These are phyloP conservation scores for Drosophila nigromelanica DNA, from an alignment of 1,140 invertebrate species.

Conservation along the genomic window DNA sequence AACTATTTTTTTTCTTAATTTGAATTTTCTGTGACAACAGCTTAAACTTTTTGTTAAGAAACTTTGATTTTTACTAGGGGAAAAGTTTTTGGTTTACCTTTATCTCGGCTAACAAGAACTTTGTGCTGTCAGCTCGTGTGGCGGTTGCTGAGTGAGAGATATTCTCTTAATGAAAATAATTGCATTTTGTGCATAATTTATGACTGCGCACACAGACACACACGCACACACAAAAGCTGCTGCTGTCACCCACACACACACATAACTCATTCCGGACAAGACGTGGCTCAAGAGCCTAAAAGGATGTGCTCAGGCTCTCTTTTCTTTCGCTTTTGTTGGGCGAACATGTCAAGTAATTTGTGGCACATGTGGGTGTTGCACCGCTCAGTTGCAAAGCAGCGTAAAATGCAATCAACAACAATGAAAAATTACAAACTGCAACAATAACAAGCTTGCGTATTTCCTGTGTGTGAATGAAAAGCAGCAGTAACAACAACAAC, in stretches of 20 bases:
- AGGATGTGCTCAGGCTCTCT: slow-evolving; percentile 1
- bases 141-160: slow-evolving; percentile 9
- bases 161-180: slow-evolving; percentile 74
- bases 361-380: slow-evolving; percentile 74
- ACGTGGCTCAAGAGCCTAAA: slow-evolving; percentile 30
- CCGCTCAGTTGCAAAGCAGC: slow-evolving; percentile 21
- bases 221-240: slow-evolving; percentile 16
- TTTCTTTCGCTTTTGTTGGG: neutral
- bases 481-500: slow-evolving; percentile 23
- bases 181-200: slow-evolving; percentile 78
- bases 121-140: neutral
- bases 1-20: neutral
- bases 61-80: slow-evolving; percentile 30
- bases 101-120: slow-evolving; percentile 5
- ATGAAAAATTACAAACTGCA: slow-evolving; percentile 70
- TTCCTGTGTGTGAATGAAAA: slow-evolving; percentile 77
- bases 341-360: slow-evolving; percentile 52
- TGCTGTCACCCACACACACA: slow-evolving; percentile 24
- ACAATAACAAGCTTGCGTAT: slow-evolving; percentile 63
- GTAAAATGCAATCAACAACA: slow-evolving; percentile 75
- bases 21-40: neutral
- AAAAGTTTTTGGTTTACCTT: slow-evolving; percentile 31
- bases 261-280: slow-evolving; percentile 30
- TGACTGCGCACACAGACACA: slow-evolving; percentile 39
- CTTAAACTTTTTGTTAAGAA: slow-evolving; percentile 16